A percentile compares a stretch with the other conserved stretches of the same genome.
These are phyloP conservation scores for Microtus oregoni DNA, from an alignment of 2,113 vertebrate species.

Conservation along the genomic window DNA sequence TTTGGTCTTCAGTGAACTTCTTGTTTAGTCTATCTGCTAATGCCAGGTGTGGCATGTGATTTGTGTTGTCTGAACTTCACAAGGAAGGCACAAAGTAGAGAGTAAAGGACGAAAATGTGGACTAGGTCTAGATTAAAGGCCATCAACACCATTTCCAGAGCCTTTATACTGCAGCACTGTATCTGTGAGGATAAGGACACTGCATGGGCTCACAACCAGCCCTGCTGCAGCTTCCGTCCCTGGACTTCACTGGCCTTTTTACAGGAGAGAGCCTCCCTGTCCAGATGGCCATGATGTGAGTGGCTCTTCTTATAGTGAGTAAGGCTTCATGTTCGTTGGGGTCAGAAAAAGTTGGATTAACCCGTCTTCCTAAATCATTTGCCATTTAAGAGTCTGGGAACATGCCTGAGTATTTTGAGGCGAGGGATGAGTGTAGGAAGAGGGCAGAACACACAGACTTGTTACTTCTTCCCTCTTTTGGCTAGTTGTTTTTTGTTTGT, in stretches of 20 bases:
- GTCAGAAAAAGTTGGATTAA: not conserved
- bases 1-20: conserved; percentile 45
- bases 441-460: not conserved
- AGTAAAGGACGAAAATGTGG: conserved; percentile 7
- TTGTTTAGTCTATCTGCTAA: not conserved
- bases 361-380: not conserved
- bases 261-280: not conserved
- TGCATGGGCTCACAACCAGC: not conserved
- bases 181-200: conserved; percentile 9
- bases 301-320: not conserved
- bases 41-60: not conserved
- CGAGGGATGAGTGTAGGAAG: conserved; percentile 33
- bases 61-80: conserved; percentile 43
- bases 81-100: not conserved
- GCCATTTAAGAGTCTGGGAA: not conserved
- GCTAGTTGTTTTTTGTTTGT: not conserved
- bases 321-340: not conserved
- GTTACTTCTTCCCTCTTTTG: not conserved
- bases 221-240: not conserved
- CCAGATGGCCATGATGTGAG: not conserved
- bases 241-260: not conserved
- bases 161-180: not conserved
- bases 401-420: conserved; percentile 7
- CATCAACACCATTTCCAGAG: not conserved
- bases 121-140: not conserved